phyloP scores from a whole-genome alignment of 2,888 invertebrate genomes.

The Troides aeacus region DNA sequence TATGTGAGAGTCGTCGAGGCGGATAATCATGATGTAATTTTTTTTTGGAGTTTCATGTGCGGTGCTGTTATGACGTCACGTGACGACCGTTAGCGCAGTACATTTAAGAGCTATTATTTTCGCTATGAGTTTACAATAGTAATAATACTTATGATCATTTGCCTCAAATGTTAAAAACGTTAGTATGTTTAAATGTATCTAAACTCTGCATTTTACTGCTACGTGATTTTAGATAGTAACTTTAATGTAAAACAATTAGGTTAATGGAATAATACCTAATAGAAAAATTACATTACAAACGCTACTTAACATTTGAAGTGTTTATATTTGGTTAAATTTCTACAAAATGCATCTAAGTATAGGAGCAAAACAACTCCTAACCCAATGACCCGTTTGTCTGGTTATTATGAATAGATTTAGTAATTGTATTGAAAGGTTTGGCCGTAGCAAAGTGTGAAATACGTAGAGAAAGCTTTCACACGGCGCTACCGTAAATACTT shows the following conservation, averaged over 20 bases:
- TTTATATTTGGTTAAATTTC: conserved; percentile 11
- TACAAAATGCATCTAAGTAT: conserved; percentile 5
- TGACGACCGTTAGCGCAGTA: conserved; percentile 22
- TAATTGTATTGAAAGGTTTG: conserved; percentile 32
- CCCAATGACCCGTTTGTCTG: conserved; percentile 15
- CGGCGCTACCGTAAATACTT: conserved; percentile 34
- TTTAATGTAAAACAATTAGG: neutral
- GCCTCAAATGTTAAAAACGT: neutral
- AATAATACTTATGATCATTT: neutral
- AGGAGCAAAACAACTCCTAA: conserved; percentile 21
- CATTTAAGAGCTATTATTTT: conserved; percentile 28
- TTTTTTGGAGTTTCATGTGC: conserved; percentile 13
- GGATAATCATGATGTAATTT: conserved; percentile 27
- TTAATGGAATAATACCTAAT: conserved; percentile 1
- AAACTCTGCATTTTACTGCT: neutral
- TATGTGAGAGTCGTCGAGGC: neutral
- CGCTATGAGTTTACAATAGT: conserved; percentile 21
- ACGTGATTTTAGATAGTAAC: neutral
- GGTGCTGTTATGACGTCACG: conserved; percentile 18
- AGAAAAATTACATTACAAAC: neutral
- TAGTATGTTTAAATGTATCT: neutral
- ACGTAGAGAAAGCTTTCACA: conserved; percentile 36
- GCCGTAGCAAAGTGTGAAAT: conserved; percentile 33
- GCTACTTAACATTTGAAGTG: conserved; percentile 1
- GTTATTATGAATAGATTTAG: conserved; percentile 29